phyloP scores from a whole-genome alignment of 2,797 vertebrate species.

The Coracias cyanogaster region DNA sequence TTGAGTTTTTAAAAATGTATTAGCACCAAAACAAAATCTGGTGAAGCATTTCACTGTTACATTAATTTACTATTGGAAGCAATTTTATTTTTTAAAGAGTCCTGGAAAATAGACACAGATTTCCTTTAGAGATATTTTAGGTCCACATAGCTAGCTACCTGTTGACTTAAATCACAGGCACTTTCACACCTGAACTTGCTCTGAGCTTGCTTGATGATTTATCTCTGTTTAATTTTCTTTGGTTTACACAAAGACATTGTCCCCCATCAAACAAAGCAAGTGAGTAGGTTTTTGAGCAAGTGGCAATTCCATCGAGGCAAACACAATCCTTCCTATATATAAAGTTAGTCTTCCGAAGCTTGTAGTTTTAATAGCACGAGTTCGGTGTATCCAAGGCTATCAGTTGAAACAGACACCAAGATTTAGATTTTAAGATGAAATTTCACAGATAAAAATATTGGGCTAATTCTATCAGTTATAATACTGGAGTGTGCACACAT shows the following conservation, averaged over 20 bases:
- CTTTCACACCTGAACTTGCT: background rate
- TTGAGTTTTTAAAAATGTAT: background rate
- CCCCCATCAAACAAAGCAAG: background rate
- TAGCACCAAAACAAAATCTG: background rate
- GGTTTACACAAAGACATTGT: background rate
- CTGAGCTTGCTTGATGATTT: background rate
- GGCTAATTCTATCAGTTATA: background rate
- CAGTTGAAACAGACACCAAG: background rate
- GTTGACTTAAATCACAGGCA: background rate
- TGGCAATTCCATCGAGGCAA: background rate
- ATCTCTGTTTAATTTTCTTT: background rate
- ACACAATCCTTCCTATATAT: background rate
- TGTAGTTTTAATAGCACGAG: background rate
- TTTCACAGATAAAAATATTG: background rate
- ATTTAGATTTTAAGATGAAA: background rate
- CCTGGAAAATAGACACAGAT: background rate
- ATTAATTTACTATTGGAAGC: background rate
- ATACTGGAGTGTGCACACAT: background rate
- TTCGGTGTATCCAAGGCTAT: background rate
- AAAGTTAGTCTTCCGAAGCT: background rate
- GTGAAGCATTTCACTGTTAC: background rate
- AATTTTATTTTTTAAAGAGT: background rate
- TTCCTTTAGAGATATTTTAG: background rate
- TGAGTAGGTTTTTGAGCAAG: background rate
- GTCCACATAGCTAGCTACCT: background rate